Conservation (phyloP, 2,888 invertebrate genomes). For the Cotesia congregata region DNA sequence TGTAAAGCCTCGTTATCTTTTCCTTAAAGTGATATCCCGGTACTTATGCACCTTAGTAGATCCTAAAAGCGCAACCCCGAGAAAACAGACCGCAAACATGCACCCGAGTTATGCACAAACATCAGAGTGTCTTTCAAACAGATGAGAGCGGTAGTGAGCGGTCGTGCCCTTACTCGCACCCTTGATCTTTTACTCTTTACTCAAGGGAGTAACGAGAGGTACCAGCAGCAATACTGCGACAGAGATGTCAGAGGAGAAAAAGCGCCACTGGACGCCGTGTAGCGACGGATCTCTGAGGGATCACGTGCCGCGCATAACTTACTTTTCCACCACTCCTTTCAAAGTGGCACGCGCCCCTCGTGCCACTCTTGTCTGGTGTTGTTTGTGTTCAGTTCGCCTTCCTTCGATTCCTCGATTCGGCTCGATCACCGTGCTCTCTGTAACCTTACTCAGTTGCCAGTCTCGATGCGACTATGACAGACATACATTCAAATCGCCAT, state of each 20-base stretch:
- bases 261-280: slow-evolving; percentile 52
- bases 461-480: slow-evolving; percentile 56
- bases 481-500: slow-evolving; percentile 37
- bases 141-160: slow-evolving; percentile 11
- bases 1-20: too few species aligned
- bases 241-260: slow-evolving; percentile 45
- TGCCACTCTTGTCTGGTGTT: slow-evolving; percentile 37
- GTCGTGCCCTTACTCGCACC: slow-evolving; percentile 1
- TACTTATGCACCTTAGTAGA: not conserved
- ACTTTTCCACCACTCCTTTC: slow-evolving; percentile 59
- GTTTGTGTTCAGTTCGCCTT: slow-evolving; percentile 38
- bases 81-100: not conserved
- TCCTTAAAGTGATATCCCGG: too few species aligned
- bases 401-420: slow-evolving; percentile 39
- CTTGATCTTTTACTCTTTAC: slow-evolving; percentile 2
- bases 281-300: slow-evolving; percentile 59
- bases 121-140: slow-evolving; percentile 33
- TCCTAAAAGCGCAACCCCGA: slow-evolving; percentile 21
- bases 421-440: slow-evolving; percentile 51
- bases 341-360: slow-evolving; percentile 48
- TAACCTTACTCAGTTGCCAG: slow-evolving; percentile 58
- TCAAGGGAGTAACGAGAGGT: slow-evolving; percentile 4
- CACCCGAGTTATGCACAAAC: slow-evolving; percentile 15
- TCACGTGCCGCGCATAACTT: slow-evolving; percentile 68
- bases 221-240: not conserved